Base-by-base conservation (phyloP, 2,113 vertebrate species). In the Ancistrus triradiatus region DNA sequence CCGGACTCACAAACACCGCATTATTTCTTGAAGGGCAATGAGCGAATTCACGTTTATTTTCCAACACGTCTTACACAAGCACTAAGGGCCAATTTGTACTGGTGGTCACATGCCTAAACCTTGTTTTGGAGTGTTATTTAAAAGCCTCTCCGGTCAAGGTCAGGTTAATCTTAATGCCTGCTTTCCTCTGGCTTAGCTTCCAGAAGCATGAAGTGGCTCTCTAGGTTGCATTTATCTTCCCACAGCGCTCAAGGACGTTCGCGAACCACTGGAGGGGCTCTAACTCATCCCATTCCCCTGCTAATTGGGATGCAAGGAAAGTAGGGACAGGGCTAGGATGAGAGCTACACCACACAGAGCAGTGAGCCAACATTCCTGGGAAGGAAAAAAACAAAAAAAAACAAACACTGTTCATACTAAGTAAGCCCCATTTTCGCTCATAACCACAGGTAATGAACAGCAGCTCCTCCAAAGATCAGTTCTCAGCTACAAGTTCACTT, bases 81-180 rank as follows among this genome's bases (percentile, higher is more conserved):
- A n/a, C n/a, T n/a, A n/a, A n/a, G n/a, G n/a, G n/a, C n/a, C n/a
- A n/a, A n/a, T n/a, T n/a, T n/a, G n/a, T n/a, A n/a, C n/a, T 21
- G 31, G 19, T 19, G 53, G 78, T 81, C 83, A 89, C 77, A 81
- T 82, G 85, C 87, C 76, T 79, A 60, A 72, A 81, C 83, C 76
- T 80, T 74, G 79, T 82, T 80, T 81, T 77, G 72, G 78, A 84
- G 73, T 79, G 78, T 85, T 82, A 82, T 82, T 83, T 85, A 81
- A 84, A 81, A 81, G 81, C 77, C 78, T 80, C 68, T 76, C 83
- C 56, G 83, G 82, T 89, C 83, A 89, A 86, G 82, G 84, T 86
- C 82, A 74, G 6, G 69, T 38, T 44, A 14, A 74, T 56, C 62
- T 74, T 80, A 77, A 82, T 78, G 79, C 78, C 63, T 61, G 40